A percentile compares a stretch with the other conserved stretches of the same genome.
Evolutionary conservation across 2,113 vertebrate species (phyloP).

Genomic region (Pelodiscus sinensis): DNA sequence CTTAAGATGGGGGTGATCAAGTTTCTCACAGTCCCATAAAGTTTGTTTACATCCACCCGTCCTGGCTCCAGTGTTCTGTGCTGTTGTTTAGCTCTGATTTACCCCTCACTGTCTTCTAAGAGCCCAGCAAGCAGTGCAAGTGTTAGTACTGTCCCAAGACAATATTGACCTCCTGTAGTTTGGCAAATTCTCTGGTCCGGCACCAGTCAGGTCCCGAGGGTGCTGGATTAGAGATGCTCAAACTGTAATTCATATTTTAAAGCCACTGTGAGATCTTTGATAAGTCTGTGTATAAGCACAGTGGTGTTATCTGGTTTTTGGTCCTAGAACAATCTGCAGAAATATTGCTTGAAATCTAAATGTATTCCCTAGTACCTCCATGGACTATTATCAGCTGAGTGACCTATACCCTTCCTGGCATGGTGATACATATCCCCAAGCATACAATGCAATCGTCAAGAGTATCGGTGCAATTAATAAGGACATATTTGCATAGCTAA

Average conservation of each 20-base stretch:
- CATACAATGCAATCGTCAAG: not conserved
- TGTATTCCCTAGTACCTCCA: fast-evolving
- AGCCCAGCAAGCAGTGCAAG: no score
- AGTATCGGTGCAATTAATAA: constrained; percentile 33
- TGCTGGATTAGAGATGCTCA: no score
- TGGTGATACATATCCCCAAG: not conserved
- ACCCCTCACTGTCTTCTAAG: no score
- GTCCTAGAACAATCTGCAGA: fast-evolving
- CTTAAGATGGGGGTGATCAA: no score
- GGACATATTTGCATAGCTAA: constrained; percentile 23
- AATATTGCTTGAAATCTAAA: not conserved
- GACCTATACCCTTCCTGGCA: not conserved
- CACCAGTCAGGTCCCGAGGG: no score
- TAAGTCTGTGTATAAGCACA: not conserved
- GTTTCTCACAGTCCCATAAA: no score
- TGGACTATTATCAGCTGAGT: not conserved
- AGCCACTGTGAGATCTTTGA: not conserved
- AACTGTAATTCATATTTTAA: not conserved
- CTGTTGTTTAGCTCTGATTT: no score
- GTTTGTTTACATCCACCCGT: no score
- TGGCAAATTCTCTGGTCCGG: no score
- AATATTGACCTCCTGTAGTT: no score
- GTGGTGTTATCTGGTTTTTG: fast-evolving
- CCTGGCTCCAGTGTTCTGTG: no score
- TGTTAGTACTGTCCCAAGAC: no score